These are phyloP conservation scores for Saguinus midas DNA, from an alignment of 2,113 vertebrate species.

Conservation along the genomic window DNA sequence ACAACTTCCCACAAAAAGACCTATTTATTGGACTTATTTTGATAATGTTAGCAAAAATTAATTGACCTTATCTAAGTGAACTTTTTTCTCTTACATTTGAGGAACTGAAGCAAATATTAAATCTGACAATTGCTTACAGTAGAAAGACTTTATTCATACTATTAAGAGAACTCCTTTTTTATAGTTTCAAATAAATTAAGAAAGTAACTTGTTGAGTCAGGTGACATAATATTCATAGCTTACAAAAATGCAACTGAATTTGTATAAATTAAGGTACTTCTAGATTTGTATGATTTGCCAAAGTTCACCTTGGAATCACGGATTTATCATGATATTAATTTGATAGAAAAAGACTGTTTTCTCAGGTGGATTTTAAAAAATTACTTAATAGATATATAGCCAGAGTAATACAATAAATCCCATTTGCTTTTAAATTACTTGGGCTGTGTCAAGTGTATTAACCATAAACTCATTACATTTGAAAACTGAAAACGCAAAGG, in stretches of 20 bases:
- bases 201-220: background rate
- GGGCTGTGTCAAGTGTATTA: background rate
- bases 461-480: background rate
- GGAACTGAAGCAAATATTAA: background rate
- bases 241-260: background rate
- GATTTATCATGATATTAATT: background rate
- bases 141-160: background rate
- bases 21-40: constrained; percentile 19
- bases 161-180: background rate
- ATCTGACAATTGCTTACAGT: background rate
- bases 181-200: background rate
- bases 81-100: background rate
- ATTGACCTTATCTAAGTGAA: background rate
- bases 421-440: background rate
- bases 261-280: background rate
- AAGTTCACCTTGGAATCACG: background rate
- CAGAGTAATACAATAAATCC: background rate
- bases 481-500: background rate
- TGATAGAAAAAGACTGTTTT: background rate
- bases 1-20: background rate
- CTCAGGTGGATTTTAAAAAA: background rate
- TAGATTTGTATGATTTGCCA: background rate
- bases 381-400: background rate
- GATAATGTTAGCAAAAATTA: background rate
- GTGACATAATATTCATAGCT: background rate